Evolutionary conservation across 2,797 vertebrate species (phyloP).

Genomic region (Emydoidea blandingii): DNA sequence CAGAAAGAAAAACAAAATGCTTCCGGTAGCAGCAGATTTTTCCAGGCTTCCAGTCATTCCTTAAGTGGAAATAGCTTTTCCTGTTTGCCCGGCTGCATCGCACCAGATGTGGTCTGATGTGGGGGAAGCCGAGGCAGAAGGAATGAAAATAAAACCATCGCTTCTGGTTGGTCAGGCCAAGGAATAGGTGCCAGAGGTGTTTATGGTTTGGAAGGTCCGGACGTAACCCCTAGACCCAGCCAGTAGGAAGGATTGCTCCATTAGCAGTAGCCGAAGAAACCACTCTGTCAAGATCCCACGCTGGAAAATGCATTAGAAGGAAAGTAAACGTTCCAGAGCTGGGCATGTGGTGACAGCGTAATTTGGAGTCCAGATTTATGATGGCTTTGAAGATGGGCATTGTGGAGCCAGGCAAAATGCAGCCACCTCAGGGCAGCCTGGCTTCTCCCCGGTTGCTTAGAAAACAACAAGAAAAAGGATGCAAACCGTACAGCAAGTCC

Average conservation of each 20-base stretch:
- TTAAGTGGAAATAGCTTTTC: conserved; percentile 36
- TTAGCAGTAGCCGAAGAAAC: conserved; percentile 19
- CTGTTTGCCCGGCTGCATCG: conserved; percentile 21
- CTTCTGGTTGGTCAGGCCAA: not conserved
- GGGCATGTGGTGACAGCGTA: conserved; percentile 16
- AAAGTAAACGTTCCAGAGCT: conserved; percentile 12
- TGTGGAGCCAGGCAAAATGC: conserved; percentile 16
- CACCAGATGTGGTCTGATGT: not conserved
- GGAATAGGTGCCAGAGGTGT: conserved; percentile 22
- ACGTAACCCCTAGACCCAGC: conserved; percentile 39
- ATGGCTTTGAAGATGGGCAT: conserved; percentile 15
- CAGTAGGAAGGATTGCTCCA: conserved; percentile 24
- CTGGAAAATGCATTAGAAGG: conserved; percentile 39
- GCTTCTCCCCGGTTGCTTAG: not conserved
- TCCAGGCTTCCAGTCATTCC: conserved; percentile 56
- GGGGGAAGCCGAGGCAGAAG: conserved; percentile 20
- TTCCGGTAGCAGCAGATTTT: conserved; percentile 27
- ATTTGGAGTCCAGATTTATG: not conserved
- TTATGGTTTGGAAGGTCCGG: conserved; percentile 30
- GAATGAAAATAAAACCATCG: conserved; percentile 7
- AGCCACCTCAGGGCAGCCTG: not conserved
- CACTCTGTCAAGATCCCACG: conserved; percentile 1
- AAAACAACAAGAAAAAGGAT: not conserved
- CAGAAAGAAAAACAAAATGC: conserved; percentile 40
- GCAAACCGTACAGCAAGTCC: not conserved